A percentile compares a stretch with the other conserved stretches of the same genome.
These are phyloP conservation scores for Meiosimyza decipiens DNA, from an alignment of 2,888 invertebrate species.

Conservation along the genomic window DNA sequence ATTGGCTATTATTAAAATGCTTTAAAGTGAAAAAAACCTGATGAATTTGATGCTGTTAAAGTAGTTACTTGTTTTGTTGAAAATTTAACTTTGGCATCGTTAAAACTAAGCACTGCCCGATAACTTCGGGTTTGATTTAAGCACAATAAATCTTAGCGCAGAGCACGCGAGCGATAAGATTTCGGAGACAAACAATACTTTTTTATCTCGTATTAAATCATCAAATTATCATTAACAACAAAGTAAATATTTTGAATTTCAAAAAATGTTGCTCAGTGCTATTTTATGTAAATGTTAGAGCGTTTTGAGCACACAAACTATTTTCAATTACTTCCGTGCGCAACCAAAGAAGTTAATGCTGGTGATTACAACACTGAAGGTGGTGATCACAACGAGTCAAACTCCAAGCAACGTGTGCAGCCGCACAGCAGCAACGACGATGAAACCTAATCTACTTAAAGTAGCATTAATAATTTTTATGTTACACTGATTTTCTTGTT, in stretches of 20 bases:
- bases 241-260: background rate
- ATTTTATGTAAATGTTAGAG: background rate
- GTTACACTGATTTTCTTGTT: constrained; percentile 14
- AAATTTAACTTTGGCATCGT: too few species aligned
- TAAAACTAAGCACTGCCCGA: too few species aligned
- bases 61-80: too few species aligned
- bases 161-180: background rate
- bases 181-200: background rate
- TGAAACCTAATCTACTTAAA: constrained; percentile 14
- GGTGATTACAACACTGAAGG: background rate
- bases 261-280: constrained; percentile 4
- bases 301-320: background rate
- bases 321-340: background rate
- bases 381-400: constrained; percentile 3
- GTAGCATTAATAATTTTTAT: constrained; percentile 6
- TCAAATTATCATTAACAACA: background rate
- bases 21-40: too few species aligned
- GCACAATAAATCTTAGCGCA: too few species aligned
- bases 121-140: too few species aligned
- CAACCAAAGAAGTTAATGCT: background rate
- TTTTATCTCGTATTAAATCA: background rate
- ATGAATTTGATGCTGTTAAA: too few species aligned
- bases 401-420: constrained; percentile 47
- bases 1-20: too few species aligned
- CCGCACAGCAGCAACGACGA: constrained; percentile 38